A percentile compares a stretch with the other conserved stretches of the same genome.
Evolutionary conservation across 2,797 vertebrate genomes (phyloP).

Genomic region (Anableps anableps): DNA sequence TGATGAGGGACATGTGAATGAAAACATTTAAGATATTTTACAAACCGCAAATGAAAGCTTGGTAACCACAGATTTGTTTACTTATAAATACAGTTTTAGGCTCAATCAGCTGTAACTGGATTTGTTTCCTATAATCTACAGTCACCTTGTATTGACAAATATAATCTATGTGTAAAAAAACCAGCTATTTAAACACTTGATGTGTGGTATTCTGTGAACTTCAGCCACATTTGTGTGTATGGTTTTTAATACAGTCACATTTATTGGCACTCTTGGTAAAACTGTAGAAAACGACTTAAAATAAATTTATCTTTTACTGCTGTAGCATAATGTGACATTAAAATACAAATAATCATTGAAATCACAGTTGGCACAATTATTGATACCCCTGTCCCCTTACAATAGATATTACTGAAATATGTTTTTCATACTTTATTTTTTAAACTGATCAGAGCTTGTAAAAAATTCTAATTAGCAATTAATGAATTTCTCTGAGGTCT

Average conservation of each 20-base stretch:
- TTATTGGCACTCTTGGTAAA: no score
- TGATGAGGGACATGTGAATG: conserved; percentile 29
- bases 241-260: background rate
- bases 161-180: background rate
- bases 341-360: background rate
- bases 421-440: background rate
- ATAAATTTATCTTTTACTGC: background rate
- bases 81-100: background rate
- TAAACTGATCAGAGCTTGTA: background rate
- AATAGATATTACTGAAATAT: background rate
- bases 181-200: background rate
- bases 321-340: background rate
- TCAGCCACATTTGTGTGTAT: background rate
- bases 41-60: conserved; percentile 21
- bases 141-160: background rate
- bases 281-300: no score
- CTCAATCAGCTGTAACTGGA: background rate
- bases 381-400: background rate
- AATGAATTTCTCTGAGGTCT: background rate
- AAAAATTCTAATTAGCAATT: background rate
- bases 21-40: conserved; percentile 26
- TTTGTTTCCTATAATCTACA: background rate
- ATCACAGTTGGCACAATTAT: background rate
- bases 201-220: conserved; percentile 2
- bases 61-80: conserved; percentile 1